Evolutionary conservation across 2,888 invertebrate genomes (phyloP).

Genomic region (Mystacides longicornis): DNA sequence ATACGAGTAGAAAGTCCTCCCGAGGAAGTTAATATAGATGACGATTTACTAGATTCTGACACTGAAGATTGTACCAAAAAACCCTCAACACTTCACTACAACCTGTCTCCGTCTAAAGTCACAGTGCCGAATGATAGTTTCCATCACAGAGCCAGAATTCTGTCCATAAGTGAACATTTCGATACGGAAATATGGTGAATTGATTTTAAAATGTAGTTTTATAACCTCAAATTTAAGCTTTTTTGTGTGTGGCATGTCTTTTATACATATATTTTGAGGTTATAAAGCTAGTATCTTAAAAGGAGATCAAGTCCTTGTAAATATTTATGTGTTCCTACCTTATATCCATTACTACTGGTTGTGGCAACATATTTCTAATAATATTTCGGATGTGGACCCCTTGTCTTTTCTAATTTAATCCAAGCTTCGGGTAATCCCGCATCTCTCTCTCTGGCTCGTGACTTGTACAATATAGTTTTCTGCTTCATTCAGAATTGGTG

Average conservation of each 20-base stretch:
- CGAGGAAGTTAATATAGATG: conserved; percentile 34
- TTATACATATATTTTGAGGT: no score
- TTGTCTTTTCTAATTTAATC: not conserved
- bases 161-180: conserved; percentile 54
- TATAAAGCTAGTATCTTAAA: no score
- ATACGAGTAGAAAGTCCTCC: conserved; percentile 18
- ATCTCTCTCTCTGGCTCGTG: conserved; percentile 9
- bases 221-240: no score
- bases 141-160: conserved; percentile 56
- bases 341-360: not conserved
- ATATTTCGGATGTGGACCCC: not conserved
- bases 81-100: conserved; percentile 41
- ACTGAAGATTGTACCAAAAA: conserved; percentile 41
- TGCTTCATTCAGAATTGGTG: no score
- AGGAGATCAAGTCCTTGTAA: no score
- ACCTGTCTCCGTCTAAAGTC: conserved; percentile 48
- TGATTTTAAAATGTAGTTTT: no score
- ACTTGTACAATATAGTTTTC: conserved; percentile 8
- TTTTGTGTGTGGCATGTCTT: no score
- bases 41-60: conserved; percentile 46
- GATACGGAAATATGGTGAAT: conserved; percentile 72
- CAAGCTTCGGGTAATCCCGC: not conserved
- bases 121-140: conserved; percentile 55
- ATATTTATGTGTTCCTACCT: not conserved
- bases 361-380: not conserved